Conservation (phyloP, 2,113 vertebrate species). For the Psilopsiagon aurifrons region DNA sequence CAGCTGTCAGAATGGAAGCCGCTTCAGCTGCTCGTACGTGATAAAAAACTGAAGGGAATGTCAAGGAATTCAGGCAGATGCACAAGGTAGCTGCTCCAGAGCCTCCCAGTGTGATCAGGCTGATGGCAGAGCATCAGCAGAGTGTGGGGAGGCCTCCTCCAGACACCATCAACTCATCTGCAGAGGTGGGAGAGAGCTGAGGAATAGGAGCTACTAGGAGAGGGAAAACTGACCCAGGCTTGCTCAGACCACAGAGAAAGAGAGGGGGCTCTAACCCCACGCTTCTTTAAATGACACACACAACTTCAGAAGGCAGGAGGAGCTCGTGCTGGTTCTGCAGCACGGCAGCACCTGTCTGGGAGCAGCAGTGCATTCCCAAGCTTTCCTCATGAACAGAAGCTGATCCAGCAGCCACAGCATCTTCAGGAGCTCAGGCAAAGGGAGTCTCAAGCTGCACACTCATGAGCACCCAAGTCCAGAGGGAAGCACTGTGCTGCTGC, state of each 20-base stretch:
- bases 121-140: background rate
- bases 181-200: too few relatives aligned
- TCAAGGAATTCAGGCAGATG: conserved; percentile 73
- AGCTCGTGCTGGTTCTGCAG: background rate
- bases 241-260: background rate
- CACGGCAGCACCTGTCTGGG: background rate
- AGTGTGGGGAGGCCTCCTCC: rapidly evolving
- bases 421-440: background rate
- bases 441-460: background rate
- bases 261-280: background rate
- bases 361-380: rapidly evolving
- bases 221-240: background rate
- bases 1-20: conserved; percentile 85
- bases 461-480: background rate
- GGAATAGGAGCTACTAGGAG: background rate
- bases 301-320: background rate
- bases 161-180: background rate
- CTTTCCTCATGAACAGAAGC: background rate
- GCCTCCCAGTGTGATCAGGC: background rate
- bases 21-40: conserved; percentile 95
- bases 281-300: background rate
- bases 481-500: background rate
- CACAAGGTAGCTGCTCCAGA: background rate
- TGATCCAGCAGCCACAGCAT: background rate
- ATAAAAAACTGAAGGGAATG: conserved; percentile 90